A percentile compares a stretch with the other conserved stretches of the same genome.
phyloP scores from a whole-genome alignment of 2,797 vertebrate species.

The Fratercula arctica region DNA sequence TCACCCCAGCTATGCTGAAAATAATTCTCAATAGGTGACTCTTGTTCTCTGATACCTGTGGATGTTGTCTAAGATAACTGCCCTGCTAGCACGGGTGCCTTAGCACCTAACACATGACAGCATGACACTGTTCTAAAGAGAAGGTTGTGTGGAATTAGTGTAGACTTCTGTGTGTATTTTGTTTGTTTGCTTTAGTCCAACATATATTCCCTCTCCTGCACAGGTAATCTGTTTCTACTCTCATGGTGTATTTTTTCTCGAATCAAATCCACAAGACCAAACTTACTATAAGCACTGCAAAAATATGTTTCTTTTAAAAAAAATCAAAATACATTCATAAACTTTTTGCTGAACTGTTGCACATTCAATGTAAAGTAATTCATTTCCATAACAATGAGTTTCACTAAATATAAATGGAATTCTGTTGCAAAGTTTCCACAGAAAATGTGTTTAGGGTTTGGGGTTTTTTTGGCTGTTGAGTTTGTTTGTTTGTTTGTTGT shows the following conservation, averaged over 20 bases:
- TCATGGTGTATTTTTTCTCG: conserved; percentile 8
- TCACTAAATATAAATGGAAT: conserved; percentile 71
- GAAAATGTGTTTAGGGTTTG: neutral
- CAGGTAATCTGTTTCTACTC: neutral
- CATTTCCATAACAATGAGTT: conserved; percentile 69
- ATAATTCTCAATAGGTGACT: neutral
- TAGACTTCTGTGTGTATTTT: neutral
- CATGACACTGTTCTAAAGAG: neutral
- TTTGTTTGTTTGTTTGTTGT: neutral
- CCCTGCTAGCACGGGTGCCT: neutral
- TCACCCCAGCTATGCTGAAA: neutral
- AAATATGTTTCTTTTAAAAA: conserved; percentile 68
- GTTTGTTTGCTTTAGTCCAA: neutral
- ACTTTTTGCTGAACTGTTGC: conserved; percentile 65
- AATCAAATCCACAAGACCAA: conserved; percentile 56
- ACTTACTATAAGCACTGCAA: conserved; percentile 51
- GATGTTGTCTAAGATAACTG: neutral
- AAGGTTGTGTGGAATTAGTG: neutral
- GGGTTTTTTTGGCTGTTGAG: neutral
- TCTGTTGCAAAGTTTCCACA: conserved; percentile 67
- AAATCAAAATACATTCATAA: conserved; percentile 71
- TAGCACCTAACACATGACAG: neutral
- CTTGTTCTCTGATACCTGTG: neutral
- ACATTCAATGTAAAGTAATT: conserved; percentile 72
- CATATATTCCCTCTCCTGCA: neutral